Evolutionary conservation across 1,140 invertebrate genomes (phyloP).

Genomic region (Papilio helenus): DNA sequence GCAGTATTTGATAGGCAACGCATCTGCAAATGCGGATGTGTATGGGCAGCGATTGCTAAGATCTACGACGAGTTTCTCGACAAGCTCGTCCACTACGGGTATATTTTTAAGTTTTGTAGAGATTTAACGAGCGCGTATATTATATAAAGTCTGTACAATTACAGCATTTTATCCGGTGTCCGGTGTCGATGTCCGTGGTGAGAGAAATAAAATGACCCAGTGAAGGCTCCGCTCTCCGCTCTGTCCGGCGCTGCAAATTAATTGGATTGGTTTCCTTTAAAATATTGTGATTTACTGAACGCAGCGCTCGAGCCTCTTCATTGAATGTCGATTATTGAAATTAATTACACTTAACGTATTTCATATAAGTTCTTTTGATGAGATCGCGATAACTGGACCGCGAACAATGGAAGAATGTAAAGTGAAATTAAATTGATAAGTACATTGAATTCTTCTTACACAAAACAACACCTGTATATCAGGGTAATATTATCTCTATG

Average conservation of each 20-base stretch:
- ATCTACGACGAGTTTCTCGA: too few species aligned
- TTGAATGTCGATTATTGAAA: not conserved
- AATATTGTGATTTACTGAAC: not conserved
- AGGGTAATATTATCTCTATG: too few species aligned
- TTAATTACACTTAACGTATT: constrained; percentile 5
- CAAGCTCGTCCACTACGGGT: too few species aligned
- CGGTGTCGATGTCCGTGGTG: not conserved
- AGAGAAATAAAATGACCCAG: not conserved
- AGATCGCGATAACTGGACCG: not conserved
- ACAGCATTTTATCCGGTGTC: not conserved
- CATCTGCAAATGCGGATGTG: too few species aligned
- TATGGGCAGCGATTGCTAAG: too few species aligned
- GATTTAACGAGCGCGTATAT: too few species aligned
- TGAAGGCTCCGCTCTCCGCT: not conserved
- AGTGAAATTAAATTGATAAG: not conserved
- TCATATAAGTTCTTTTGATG: not conserved
- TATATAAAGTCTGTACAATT: not conserved
- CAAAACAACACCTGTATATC: too few species aligned
- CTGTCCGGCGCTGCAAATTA: not conserved
- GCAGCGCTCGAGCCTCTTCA: not conserved
- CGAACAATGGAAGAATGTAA: not conserved
- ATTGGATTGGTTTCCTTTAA: constrained; percentile 21
- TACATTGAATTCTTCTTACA: too few species aligned
- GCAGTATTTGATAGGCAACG: too few species aligned
- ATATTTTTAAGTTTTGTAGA: too few species aligned